Evolutionary conservation across 2,797 vertebrate species (phyloP), one percentile per base, ranked within the genome.

Genomic region (Neosilurus hyrtlii): DNA sequence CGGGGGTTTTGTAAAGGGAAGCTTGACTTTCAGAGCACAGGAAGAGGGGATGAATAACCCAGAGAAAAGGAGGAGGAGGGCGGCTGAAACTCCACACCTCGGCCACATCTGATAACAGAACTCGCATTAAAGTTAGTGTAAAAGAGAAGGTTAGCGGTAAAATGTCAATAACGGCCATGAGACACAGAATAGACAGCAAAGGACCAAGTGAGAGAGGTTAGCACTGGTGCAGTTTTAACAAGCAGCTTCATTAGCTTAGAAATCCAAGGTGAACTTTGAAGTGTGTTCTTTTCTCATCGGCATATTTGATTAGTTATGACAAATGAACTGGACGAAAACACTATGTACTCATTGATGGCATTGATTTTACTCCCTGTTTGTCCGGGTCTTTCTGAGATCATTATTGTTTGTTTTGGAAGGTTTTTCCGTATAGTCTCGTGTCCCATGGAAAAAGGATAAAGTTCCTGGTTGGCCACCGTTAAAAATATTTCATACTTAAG

Each of bases 1-100:
- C 88, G 85, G 54, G 83, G 93, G 92, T 94, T 96, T 86, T 96
- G 95, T 96, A 94, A 93, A 91, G 85, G 88, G 89, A 92, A 94
- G 95, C 95, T 95, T 94, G 96, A 94, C 96, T 96, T 96, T 96
- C 95, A 94, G 94, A 89, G 89, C 88, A 91, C 95, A 96, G 96
- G 95, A 97, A 97, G 94, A 86, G 87, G 88, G 91, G 82, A 93
- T 96, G 95, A 95, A 95, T 93, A 93, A 90, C 90, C 70, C 74
- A 90, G 91, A 93, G 94, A 92, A 94, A 80, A 89, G 92, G 87
- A 92, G 92, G 92, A 92, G 93, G 93, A 94, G 86, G 92, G 90
- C 62, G 77, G 90, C 89, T 95, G 96, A 96, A 96, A 95, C 94
- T 90, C 93, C 95, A 96, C 93, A 95, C 94, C 94, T 89, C 92